Conservation (phyloP, 2,888 invertebrate genomes). For the Neocrepidodera transversa region DNA sequence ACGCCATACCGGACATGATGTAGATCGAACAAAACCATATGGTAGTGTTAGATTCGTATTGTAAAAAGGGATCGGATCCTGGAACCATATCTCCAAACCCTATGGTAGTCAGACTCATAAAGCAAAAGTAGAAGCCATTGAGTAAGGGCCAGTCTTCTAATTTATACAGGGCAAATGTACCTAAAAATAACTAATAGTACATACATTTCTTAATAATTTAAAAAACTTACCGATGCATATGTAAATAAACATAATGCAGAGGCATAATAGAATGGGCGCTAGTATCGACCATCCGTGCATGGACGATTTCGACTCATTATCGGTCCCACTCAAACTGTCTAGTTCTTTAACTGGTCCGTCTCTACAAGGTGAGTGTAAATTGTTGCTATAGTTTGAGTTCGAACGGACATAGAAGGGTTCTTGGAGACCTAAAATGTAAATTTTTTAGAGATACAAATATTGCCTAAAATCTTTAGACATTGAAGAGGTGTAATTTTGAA, state of each 20-base stretch:
- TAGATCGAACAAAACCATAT: constrained; percentile 90
- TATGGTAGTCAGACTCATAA: constrained; percentile 92
- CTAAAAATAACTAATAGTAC: constrained; percentile 1
- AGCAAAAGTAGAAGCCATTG: constrained; percentile 94
- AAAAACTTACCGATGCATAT: constrained; percentile 75
- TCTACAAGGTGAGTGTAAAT: constrained; percentile 64
- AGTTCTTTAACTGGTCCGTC: constrained; percentile 63
- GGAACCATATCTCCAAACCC: constrained; percentile 89
- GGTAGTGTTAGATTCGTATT: constrained; percentile 72
- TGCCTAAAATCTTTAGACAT: no score
- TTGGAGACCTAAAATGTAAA: constrained; percentile 59
- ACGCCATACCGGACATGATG: constrained; percentile 84
- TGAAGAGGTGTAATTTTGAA: no score
- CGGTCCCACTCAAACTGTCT: constrained; percentile 72
- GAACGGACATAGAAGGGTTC: constrained; percentile 74
- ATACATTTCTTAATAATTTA: neutral
- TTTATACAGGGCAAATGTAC: constrained; percentile 76
- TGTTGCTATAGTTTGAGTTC: constrained; percentile 57
- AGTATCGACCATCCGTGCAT: constrained; percentile 84
- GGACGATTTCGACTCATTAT: constrained; percentile 74
- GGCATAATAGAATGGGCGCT: constrained; percentile 88
- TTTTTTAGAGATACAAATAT: no score
- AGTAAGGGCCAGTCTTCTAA: constrained; percentile 91
- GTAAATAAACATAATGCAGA: constrained; percentile 90
- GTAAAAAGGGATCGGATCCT: constrained; percentile 67